A percentile compares a stretch with the other conserved stretches of the same genome.
Conservation (phyloP, 2,797 vertebrate species). For the Buceros bicornis region DNA sequence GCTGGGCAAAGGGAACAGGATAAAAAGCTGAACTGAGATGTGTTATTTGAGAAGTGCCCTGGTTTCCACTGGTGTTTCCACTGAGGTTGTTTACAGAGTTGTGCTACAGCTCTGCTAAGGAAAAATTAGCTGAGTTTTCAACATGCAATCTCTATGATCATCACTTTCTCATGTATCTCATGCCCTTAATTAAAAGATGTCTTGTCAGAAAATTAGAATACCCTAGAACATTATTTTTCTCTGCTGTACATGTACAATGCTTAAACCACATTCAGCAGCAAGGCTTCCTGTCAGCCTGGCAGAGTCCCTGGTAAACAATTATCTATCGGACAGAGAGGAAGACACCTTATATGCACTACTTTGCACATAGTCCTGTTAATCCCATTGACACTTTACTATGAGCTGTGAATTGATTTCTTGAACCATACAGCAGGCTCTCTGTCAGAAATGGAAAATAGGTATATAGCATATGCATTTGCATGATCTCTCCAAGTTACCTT, state of each 20-base stretch:
- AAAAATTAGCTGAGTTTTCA: slow-evolving; percentile 38
- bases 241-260: not conserved
- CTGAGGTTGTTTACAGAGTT: slow-evolving; percentile 4
- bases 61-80: slow-evolving; percentile 11
- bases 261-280: not conserved
- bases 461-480: not conserved
- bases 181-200: slow-evolving; percentile 5
- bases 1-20: not conserved
- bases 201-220: not conserved
- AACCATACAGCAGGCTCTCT: not conserved
- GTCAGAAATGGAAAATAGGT: not conserved
- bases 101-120: not conserved
- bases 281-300: not conserved
- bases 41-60: slow-evolving; percentile 2
- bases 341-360: not conserved
- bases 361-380: not conserved
- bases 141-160: not conserved
- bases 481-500: not conserved
- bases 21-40: not conserved
- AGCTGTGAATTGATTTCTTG: not conserved
- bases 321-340: not conserved
- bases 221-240: not conserved
- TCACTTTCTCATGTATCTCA: not conserved
- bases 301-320: not conserved
- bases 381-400: not conserved